These are phyloP conservation scores for Tetrax tetrax DNA, from an alignment of 2,113 vertebrate species.

Conservation along the genomic window DNA sequence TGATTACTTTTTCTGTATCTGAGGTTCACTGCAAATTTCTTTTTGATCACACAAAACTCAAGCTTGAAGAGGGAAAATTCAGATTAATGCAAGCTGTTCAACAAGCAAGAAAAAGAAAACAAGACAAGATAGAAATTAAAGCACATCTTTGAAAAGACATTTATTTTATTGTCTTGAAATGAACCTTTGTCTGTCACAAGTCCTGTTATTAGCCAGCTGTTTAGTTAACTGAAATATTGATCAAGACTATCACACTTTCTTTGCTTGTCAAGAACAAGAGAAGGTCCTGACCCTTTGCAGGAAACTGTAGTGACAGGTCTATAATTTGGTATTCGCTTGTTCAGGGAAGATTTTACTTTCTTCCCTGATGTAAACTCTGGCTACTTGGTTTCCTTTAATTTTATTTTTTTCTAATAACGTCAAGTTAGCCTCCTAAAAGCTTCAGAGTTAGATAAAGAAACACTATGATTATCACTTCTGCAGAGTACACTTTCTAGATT, in stretches of 20 bases:
- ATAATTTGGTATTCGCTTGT: constrained; percentile 72
- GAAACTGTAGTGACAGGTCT: constrained; percentile 55
- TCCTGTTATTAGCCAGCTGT: constrained; percentile 65
- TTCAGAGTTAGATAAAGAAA: background rate
- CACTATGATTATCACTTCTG: background rate
- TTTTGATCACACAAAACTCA: background rate
- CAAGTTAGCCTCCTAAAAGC: constrained; percentile 12
- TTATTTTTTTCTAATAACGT: background rate
- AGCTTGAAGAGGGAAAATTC: background rate
- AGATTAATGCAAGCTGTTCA: background rate
- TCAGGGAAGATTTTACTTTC: constrained; percentile 61
- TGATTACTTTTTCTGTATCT: background rate
- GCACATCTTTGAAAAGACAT: background rate
- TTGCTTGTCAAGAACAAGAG: constrained; percentile 56
- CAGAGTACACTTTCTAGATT: background rate
- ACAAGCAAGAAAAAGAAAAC: background rate
- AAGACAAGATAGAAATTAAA: background rate
- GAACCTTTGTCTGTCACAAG: constrained; percentile 11
- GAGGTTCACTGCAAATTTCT: background rate
- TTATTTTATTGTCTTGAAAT: constrained; percentile 58
- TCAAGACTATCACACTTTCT: constrained; percentile 51
- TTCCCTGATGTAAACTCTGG: background rate
- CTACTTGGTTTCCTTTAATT: constrained; percentile 15
- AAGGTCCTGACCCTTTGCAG: constrained; percentile 69
- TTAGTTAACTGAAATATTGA: constrained; percentile 73